Evolutionary conservation across 37 sponge, comb jelly and placozoan species (phyloP).

Genomic region (Bolinopsis microptera): DNA sequence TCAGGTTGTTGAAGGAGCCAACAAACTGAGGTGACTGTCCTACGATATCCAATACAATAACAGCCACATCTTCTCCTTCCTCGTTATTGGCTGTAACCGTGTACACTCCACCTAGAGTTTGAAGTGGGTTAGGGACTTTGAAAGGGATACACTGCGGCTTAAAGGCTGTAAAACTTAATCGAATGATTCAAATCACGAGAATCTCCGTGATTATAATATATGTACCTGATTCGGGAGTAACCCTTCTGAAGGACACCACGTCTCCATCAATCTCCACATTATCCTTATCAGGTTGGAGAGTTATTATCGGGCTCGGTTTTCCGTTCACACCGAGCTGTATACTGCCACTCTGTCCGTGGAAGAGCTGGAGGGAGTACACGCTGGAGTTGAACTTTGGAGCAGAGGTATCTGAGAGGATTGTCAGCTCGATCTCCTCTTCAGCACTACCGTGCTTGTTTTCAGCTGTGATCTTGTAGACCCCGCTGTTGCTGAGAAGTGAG

Average conservation of each 20-base stretch:
- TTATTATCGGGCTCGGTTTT: neutral
- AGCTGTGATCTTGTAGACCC: neutral
- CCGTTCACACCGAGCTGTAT: neutral
- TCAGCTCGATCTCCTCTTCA: neutral
- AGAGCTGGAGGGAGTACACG: neutral
- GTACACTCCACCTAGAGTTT: conserved; percentile 9
- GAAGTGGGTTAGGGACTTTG: neutral
- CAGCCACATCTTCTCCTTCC: conserved; percentile 6
- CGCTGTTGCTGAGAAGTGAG: neutral
- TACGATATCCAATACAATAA: neutral
- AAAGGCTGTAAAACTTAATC: neutral
- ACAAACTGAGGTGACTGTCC: conserved; percentile 38
- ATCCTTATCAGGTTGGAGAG: neutral
- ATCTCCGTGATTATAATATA: too few relatives aligned
- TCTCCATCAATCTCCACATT: conserved; percentile 17
- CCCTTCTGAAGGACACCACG: neutral
- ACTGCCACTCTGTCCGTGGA: conserved; percentile 4
- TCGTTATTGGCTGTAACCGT: neutral
- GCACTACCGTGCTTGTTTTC: conserved; percentile 11
- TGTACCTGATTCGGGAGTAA: conserved; percentile 33
- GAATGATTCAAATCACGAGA: neutral
- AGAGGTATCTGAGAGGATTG: neutral
- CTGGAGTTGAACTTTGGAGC: conserved; percentile 1
- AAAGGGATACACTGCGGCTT: neutral
- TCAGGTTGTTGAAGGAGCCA: conserved; percentile 15